Evolutionary conservation across 2,113 vertebrate genomes (phyloP), one percentile per base, ranked within the genome.

Genomic region (Bos taurus): DNA sequence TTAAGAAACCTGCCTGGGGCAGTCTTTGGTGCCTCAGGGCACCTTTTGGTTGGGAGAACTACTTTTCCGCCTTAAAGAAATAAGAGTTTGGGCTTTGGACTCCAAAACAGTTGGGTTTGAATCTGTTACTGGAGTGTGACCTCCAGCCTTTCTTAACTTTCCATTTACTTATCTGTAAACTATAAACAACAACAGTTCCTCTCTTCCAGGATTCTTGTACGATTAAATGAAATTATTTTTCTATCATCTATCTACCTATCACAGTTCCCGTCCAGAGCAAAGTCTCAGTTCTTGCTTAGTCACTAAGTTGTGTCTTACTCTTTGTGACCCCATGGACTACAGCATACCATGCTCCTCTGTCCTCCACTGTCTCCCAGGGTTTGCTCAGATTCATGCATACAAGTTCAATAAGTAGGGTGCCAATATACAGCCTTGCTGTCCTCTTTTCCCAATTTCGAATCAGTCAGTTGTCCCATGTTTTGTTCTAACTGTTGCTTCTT

Each of bases 1-100:
- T 97, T 97, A 98, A 97, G 93, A 86, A 97, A 48, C 50, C 86
- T 90, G 97, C 97, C 96, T 94, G 54, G 30, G 93, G 96, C 83
- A 91, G 89, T 64, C 48, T 84, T 96, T 87, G 86, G 83, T 96
- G 97, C 98, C 96, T 97, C 86, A 11, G 94, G 97, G 97, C 26
- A 92, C 57, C 11, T 86, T 96, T 93, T 94, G 93, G 88, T 93
- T 62, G 56, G 12, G 25, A 96, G 40, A 94, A 52, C 30, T 94
- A 80, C 93, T 97, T 98, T 97, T 81, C 30, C 83, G 80, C 92
- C 74, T 94, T 93, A 90, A 93, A 97, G 92, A 26, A 67, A 7
- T 83, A 83, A 93, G 86, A 95, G 43, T 86, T 23, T 59, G 87
- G 71, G 83, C n/a, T 60, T 89, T 50, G 74, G 93, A 86, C 28